Base-by-base conservation (phyloP, 2,797 vertebrate species). In the Lates japonicus region DNA sequence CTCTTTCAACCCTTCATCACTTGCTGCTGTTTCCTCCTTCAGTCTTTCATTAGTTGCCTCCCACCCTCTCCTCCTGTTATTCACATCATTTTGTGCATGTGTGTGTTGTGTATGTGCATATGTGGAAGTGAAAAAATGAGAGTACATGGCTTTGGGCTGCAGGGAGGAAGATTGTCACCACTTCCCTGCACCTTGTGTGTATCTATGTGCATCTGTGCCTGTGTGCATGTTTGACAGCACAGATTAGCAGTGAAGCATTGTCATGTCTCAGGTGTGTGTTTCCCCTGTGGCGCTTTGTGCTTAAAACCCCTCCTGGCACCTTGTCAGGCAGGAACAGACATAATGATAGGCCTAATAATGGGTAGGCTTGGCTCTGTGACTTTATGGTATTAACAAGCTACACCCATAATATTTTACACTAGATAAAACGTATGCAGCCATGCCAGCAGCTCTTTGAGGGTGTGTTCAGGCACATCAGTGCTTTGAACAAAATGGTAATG, bases 241-340 rank as follows among this genome's bases (percentile, higher is more conserved):
- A 85, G 85, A 88, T 92, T 82, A 90, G 70, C 12, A 14, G 9
- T 62, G 72, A 62, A 72, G 80, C 65, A 68, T 77, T 68, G 81
- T 67, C 7, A 42, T 66, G 84, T 85, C 86, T 86, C 80, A 86
- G 91, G 82, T 88, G 90, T 85, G 76, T 63, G 61, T 55, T 55
- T 81, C 78, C 83, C 87, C 79, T 13, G 67, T 63, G 86, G 78
- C 13, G n/a, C 46, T 85, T 48, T 84, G 70, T 83, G 85, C 73
- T 81, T 62, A 77, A 76, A 48, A 76, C 76, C 54, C 59, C 63
- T 19, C 33, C 22, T 2, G 55, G 76, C 73, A 66, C 44, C 74
- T 73, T 41, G 25, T 80, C 76, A 76, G 80, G 81, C 71, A 73
- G 77, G 71, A 72, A 55, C 88, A 78, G 77, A 87, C 84, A 66